A percentile compares a stretch with the other conserved stretches of the same genome.
phyloP scores from a whole-genome alignment of 2,888 invertebrate genomes.

The Nomada lathburiana region DNA sequence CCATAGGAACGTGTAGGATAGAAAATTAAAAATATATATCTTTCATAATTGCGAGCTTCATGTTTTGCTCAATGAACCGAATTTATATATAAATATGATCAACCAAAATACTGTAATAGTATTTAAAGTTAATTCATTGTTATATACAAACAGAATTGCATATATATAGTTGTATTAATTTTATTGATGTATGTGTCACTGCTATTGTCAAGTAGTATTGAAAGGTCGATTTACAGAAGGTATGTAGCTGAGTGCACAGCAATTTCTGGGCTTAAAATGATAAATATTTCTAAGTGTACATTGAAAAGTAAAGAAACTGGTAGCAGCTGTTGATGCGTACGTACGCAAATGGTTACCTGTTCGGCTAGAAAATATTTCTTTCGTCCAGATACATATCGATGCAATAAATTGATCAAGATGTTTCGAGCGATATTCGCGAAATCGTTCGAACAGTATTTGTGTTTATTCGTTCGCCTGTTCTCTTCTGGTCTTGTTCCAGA shows the following conservation, averaged over 20 bases:
- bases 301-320: not conserved
- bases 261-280: not conserved
- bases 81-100: no score
- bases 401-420: constrained; percentile 33
- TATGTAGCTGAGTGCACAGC: not conserved
- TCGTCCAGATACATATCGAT: not conserved
- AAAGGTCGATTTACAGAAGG: not conserved
- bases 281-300: not conserved
- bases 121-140: no score
- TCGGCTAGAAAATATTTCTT: not conserved
- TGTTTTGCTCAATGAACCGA: no score
- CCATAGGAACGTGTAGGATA: no score
- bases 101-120: no score
- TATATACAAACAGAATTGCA: no score
- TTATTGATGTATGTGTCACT: no score
- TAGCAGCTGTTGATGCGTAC: not conserved
- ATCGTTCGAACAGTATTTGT: not conserved
- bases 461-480: not conserved
- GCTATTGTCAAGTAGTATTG: not conserved
- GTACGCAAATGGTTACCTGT: not conserved
- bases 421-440: constrained; percentile 18
- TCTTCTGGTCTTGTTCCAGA: constrained; percentile 4
- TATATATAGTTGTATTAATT: no score
- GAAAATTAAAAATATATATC: no score
- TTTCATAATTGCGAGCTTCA: no score